Percentiles rank a stretch among this genome's conserved stretches.
These are phyloP conservation scores for Clarias gariepinus DNA, from an alignment of 2,113 vertebrate species.

Conservation along the genomic window DNA sequence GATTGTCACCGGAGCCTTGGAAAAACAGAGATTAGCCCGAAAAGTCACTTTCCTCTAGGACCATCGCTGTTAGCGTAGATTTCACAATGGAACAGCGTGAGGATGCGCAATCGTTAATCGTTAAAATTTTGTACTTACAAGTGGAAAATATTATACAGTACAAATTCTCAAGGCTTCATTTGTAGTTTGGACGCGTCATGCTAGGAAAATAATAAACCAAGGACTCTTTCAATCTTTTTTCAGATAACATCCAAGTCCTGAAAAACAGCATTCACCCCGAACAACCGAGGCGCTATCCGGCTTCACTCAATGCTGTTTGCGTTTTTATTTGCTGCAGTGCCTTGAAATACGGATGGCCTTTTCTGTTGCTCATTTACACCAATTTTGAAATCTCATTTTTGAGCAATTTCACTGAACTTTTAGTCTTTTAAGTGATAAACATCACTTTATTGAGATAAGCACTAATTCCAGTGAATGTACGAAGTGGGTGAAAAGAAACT, in stretches of 20 bases:
- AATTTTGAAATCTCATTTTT: background rate
- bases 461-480: background rate
- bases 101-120: background rate
- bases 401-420: background rate
- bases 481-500: no score
- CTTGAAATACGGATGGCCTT: conserved; percentile 8
- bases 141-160: background rate
- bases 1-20: conserved; percentile 20
- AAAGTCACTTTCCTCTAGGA: conserved; percentile 33
- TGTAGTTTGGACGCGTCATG: background rate
- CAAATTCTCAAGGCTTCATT: background rate
- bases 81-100: background rate
- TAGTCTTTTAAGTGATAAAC: background rate
- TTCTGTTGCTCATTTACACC: conserved; percentile 13
- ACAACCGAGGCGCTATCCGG: background rate
- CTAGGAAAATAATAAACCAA: background rate
- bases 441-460: background rate
- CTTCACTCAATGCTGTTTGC: background rate
- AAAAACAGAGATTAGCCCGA: conserved; percentile 33
- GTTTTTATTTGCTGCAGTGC: conserved; percentile 12
- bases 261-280: conserved; percentile 12
- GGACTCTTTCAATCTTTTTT: background rate
- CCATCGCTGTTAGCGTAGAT: background rate
- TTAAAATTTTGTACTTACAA: background rate
- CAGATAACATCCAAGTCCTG: background rate